Evolutionary conservation across 2,113 vertebrate genomes (phyloP).

Genomic region (Nerophis lumbriciformis): DNA sequence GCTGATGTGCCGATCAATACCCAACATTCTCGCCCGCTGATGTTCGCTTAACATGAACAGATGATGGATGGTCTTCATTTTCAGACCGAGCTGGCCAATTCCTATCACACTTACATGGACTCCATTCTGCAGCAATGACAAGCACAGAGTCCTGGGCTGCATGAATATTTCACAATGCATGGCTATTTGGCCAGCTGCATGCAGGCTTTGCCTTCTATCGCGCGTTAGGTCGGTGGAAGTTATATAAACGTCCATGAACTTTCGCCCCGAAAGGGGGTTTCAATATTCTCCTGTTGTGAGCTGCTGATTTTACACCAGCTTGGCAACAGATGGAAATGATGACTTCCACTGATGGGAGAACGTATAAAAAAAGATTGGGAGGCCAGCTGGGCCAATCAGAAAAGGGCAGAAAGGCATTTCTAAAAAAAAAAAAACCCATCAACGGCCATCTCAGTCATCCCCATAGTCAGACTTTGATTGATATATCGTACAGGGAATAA

Average conservation of each 20-base stretch:
- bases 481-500: too few species aligned
- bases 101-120: slow-evolving; percentile 18
- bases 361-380: background rate
- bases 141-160: slow-evolving; percentile 14
- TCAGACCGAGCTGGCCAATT: slow-evolving; percentile 24
- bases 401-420: too few species aligned
- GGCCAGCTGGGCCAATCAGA: too few species aligned
- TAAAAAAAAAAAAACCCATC: too few species aligned
- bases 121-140: slow-evolving; percentile 12
- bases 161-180: slow-evolving; percentile 6
- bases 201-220: background rate
- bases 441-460: too few species aligned
- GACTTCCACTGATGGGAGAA: background rate
- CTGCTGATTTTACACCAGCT: background rate
- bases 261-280: slow-evolving; percentile 6
- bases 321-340: slow-evolving; percentile 15
- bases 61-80: slow-evolving; percentile 39
- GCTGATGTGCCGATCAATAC: slow-evolving; percentile 52
- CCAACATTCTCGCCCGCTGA: slow-evolving; percentile 47
- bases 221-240: slow-evolving; percentile 11
- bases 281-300: slow-evolving; percentile 1
- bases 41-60: slow-evolving; percentile 49
- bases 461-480: too few species aligned
- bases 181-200: background rate
- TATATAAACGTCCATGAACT: slow-evolving; percentile 17